phyloP scores from a whole-genome alignment of 2,797 vertebrate species.

The Poeciliopsis presidionis region DNA sequence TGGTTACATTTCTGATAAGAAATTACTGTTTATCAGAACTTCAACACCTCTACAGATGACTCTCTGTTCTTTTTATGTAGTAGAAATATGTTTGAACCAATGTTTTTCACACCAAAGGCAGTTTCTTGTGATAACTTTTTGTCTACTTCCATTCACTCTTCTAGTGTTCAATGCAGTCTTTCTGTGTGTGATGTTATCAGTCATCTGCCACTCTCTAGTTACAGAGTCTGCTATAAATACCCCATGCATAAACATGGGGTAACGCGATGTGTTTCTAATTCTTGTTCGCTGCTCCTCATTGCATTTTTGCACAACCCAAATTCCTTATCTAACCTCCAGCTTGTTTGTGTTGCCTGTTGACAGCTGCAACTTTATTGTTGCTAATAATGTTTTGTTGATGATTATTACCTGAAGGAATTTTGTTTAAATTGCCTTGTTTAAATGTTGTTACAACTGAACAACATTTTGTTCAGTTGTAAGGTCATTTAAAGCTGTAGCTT shows the following conservation, averaged over 20 bases:
- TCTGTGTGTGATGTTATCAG: background rate
- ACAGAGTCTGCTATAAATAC: background rate
- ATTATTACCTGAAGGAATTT: background rate
- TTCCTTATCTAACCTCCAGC: background rate
- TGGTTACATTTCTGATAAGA: background rate
- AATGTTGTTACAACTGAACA: no score
- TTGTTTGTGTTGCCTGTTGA: conserved; percentile 1
- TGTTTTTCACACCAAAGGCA: background rate
- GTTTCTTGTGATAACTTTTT: background rate
- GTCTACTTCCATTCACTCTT: background rate
- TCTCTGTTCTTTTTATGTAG: background rate
- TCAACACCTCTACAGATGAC: background rate
- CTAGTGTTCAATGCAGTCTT: background rate
- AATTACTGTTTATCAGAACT: background rate
- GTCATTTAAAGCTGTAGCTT: background rate
- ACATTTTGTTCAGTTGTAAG: background rate
- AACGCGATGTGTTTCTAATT: background rate
- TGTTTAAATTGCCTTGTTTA: no score
- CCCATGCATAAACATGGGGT: background rate
- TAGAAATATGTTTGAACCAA: background rate
- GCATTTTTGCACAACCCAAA: background rate
- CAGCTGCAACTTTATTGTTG: background rate
- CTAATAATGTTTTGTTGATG: background rate
- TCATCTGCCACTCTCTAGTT: background rate
- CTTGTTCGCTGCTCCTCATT: background rate